These are phyloP conservation scores for Macrostomum lignano DNA, from an alignment of 1,140 invertebrate species.

Conservation along the genomic window DNA sequence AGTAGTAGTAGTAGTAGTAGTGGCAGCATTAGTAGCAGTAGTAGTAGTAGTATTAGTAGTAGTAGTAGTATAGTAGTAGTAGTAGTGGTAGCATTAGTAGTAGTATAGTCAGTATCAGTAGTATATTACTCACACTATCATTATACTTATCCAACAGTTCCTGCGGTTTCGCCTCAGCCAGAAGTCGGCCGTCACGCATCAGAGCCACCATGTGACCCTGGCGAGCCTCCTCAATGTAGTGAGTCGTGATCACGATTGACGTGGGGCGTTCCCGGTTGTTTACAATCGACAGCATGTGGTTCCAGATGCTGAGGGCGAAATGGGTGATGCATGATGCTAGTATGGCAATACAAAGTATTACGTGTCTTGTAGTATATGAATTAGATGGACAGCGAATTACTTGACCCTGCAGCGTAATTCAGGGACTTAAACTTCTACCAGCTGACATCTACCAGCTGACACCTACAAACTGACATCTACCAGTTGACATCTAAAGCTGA, in stretches of 20 bases:
- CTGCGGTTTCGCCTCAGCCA: constrained; percentile 66
- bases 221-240: constrained; percentile 67
- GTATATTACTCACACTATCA: too few species aligned
- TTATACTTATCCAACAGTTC: constrained; percentile 49
- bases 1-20: constrained; percentile 2
- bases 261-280: constrained; percentile 46
- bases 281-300: constrained; percentile 53
- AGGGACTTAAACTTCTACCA: too few species aligned
- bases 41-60: too few species aligned
- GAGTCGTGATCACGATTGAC: constrained; percentile 68
- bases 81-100: too few species aligned
- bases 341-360: constrained; percentile 7
- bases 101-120: too few species aligned
- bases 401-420: too few species aligned
- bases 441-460: too few species aligned
- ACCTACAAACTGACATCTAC: too few species aligned
- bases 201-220: constrained; percentile 60
- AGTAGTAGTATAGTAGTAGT: too few species aligned
- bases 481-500: too few species aligned
- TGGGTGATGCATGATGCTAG: not conserved
- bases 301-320: constrained; percentile 47
- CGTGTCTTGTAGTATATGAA: constrained; percentile 3
- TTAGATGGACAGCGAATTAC: too few species aligned
- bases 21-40: too few species aligned
- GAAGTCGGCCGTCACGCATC: constrained; percentile 58